Conservation (phyloP, 2,888 invertebrate genomes). For the Lycophotia porphyrea region DNA sequence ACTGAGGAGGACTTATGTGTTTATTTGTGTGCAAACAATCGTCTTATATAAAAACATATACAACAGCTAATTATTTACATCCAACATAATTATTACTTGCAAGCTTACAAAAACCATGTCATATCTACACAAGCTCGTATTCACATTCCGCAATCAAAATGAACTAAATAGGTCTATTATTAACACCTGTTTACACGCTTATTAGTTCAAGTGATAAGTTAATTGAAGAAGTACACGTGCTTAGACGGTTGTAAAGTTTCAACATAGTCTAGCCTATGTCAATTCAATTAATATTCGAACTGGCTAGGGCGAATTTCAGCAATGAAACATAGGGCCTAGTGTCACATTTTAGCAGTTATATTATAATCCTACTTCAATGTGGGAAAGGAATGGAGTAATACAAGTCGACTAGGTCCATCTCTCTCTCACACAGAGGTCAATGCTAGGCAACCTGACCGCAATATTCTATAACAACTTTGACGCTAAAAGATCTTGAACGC, state of each 20-base stretch:
- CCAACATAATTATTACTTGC: background rate
- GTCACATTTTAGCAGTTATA: background rate
- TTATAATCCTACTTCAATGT: background rate
- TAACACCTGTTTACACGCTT: slow-evolving; percentile 32
- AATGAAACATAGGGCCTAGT: background rate
- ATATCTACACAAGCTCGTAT: slow-evolving; percentile 29
- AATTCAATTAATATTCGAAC: background rate
- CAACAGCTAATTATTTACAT: slow-evolving; percentile 32
- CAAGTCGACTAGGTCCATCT: background rate
- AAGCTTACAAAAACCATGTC: slow-evolving; percentile 16
- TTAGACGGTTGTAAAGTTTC: slow-evolving; percentile 11
- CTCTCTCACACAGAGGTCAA: background rate
- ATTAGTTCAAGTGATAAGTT: slow-evolving; percentile 39
- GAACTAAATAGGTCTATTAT: slow-evolving; percentile 27
- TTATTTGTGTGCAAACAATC: background rate
- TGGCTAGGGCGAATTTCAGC: background rate
- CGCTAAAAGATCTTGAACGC: too few species aligned
- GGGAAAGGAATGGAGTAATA: background rate
- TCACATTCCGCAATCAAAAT: slow-evolving; percentile 39
- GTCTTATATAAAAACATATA: background rate
- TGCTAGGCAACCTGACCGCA: too few species aligned
- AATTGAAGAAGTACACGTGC: slow-evolving; percentile 34
- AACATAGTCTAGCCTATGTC: slow-evolving; percentile 2
- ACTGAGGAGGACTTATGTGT: background rate
- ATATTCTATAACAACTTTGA: too few species aligned